Conservation (phyloP, 2,888 invertebrate genomes). For the Melanargia galathea region DNA sequence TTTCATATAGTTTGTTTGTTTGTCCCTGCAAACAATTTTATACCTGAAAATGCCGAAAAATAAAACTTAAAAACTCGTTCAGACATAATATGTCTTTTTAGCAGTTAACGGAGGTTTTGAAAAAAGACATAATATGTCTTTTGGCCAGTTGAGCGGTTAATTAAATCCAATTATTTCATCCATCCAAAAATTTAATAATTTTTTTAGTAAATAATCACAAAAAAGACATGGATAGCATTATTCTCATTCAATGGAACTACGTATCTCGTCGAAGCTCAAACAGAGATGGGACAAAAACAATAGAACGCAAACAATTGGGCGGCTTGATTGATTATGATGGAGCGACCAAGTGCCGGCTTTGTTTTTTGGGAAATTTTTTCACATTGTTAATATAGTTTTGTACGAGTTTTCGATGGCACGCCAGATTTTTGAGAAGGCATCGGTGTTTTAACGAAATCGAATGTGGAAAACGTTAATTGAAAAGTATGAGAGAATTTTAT, state of each 20-base stretch:
- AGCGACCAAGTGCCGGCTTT: constrained; percentile 21
- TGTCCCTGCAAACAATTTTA: no score
- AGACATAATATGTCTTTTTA: no score
- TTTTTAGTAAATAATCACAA: background rate
- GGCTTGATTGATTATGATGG: constrained; percentile 42
- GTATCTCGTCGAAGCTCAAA: constrained; percentile 1
- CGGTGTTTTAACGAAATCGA: background rate
- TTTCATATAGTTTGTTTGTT: no score
- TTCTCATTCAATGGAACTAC: constrained; percentile 12
- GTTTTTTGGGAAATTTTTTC: constrained; percentile 19
- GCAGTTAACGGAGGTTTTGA: no score
- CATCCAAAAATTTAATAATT: no score
- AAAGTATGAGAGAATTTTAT: background rate
- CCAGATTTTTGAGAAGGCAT: background rate
- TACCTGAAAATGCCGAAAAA: no score
- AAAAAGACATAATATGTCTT: no score
- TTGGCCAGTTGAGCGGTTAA: no score
- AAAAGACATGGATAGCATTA: constrained; percentile 8
- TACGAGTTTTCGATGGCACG: background rate
- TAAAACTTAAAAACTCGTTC: no score
- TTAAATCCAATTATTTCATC: no score
- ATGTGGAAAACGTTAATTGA: background rate
- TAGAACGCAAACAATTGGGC: constrained; percentile 34
- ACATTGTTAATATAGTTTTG: constrained; percentile 14
- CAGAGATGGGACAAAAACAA: constrained; percentile 25